These are phyloP conservation scores for Baronia brevicornis DNA, from an alignment of 2,888 invertebrate species.

Conservation along the genomic window DNA sequence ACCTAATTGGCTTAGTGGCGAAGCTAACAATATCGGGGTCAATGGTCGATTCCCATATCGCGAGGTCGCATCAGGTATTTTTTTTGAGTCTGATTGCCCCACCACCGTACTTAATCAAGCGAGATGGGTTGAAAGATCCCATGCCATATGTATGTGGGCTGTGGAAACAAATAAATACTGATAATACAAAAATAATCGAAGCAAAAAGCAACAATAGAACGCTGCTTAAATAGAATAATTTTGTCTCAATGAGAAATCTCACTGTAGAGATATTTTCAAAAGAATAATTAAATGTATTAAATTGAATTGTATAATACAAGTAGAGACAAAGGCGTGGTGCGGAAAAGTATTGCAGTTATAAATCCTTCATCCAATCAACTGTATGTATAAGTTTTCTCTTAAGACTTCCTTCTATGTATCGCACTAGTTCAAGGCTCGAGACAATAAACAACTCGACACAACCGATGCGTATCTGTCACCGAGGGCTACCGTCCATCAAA, in stretches of 20 bases:
- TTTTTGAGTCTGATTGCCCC: too few species aligned
- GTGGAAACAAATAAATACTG: too few species aligned
- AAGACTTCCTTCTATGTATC: constrained; percentile 24
- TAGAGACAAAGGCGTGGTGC: constrained; percentile 3
- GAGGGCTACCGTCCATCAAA: constrained; percentile 47
- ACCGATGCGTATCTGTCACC: constrained; percentile 29
- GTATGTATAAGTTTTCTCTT: constrained; percentile 13
- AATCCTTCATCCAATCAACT: constrained; percentile 12
- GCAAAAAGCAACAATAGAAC: too few species aligned
- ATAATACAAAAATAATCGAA: too few species aligned
- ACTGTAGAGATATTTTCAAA: constrained; percentile 3
- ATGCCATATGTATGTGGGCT: too few species aligned
- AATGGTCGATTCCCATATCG: too few species aligned
- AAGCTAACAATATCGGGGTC: too few species aligned
- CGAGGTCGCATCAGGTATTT: too few species aligned
- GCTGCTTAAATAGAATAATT: too few species aligned
- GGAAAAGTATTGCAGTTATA: constrained; percentile 12
- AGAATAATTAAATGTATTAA: constrained; percentile 3
- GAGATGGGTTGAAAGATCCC: too few species aligned
- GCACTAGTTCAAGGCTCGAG: constrained; percentile 42
- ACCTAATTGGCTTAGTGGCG: too few species aligned
- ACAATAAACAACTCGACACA: constrained; percentile 47
- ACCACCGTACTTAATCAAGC: too few species aligned
- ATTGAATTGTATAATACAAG: constrained; percentile 5
- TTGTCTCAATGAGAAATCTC: constrained; percentile 9